Conservation (phyloP, 2,888 invertebrate species). For the Melipona beecheii region DNA sequence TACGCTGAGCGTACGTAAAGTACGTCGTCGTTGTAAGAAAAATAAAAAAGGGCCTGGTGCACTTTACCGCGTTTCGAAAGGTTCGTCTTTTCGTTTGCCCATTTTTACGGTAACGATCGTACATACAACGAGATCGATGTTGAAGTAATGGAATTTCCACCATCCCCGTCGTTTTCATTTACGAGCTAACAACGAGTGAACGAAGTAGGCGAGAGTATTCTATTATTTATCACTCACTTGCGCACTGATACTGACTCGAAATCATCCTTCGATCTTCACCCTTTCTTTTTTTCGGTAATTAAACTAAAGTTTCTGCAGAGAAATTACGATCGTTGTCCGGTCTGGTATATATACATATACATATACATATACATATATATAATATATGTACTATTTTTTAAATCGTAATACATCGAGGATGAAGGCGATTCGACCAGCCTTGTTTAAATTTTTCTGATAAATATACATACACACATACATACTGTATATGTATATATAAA, state of each 20-base stretch:
- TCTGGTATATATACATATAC: neutral
- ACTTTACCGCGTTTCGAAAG: constrained; percentile 38
- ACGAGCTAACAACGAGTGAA: constrained; percentile 50
- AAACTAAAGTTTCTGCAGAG: constrained; percentile 8
- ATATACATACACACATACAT: constrained; percentile 19
- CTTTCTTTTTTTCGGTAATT: neutral
- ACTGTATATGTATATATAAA: neutral
- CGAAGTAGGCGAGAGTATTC: constrained; percentile 61
- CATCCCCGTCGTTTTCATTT: constrained; percentile 34
- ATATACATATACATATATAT: neutral
- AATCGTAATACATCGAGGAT: constrained; percentile 23
- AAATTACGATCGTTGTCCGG: constrained; percentile 52
- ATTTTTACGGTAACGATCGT: constrained; percentile 36
- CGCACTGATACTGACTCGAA: constrained; percentile 31
- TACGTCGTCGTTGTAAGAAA: constrained; percentile 72
- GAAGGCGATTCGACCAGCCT: constrained; percentile 37
- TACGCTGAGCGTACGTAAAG: constrained; percentile 69
- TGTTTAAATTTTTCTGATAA: constrained; percentile 35
- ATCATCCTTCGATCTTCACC: constrained; percentile 22
- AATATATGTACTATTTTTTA: constrained; percentile 12
- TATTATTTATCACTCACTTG: constrained; percentile 25
- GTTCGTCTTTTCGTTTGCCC: constrained; percentile 21
- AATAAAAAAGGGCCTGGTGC: constrained; percentile 68
- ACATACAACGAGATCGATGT: constrained; percentile 57
- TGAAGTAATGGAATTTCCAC: constrained; percentile 39